Conservation (phyloP, 2,888 invertebrate species). For the Esperia sulphurella region DNA sequence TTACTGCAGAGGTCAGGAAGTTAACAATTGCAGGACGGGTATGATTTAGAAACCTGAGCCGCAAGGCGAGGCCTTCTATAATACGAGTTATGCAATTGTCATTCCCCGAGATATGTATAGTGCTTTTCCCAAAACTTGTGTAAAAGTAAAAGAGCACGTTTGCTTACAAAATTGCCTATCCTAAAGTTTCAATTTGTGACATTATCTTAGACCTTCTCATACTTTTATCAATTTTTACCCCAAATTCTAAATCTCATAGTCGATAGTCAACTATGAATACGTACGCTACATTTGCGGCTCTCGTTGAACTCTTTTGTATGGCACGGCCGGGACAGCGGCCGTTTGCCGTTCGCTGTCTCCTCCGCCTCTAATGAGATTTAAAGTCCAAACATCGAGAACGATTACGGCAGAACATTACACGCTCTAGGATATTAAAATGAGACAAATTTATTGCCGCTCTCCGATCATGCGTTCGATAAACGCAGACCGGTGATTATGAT, state of each 20-base stretch:
- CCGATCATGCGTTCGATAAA: slow-evolving; percentile 76
- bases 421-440: slow-evolving; percentile 74
- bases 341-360: slow-evolving; percentile 27
- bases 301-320: slow-evolving; percentile 72
- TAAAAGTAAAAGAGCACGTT: too few species aligned
- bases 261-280: slow-evolving; percentile 17
- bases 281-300: slow-evolving; percentile 22
- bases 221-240: neutral
- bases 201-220: too few species aligned
- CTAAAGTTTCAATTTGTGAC: too few species aligned
- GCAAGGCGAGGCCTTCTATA: too few species aligned
- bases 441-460: slow-evolving; percentile 74
- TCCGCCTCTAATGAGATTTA: slow-evolving; percentile 45
- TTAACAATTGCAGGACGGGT: too few species aligned
- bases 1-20: too few species aligned
- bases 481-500: slow-evolving; percentile 78
- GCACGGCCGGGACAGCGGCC: slow-evolving; percentile 26
- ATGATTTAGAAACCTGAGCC: too few species aligned
- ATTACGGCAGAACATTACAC: slow-evolving; percentile 60
- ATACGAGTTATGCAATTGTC: too few species aligned
- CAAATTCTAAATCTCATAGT: neutral
- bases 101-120: too few species aligned
- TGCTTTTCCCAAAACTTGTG: too few species aligned
- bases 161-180: too few species aligned
- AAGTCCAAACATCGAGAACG: slow-evolving; percentile 49